A percentile compares a stretch with the other conserved stretches of the same genome.
Evolutionary conservation across 1,140 invertebrate species (phyloP).

Genomic region (Rhizoglyphus robini): DNA sequence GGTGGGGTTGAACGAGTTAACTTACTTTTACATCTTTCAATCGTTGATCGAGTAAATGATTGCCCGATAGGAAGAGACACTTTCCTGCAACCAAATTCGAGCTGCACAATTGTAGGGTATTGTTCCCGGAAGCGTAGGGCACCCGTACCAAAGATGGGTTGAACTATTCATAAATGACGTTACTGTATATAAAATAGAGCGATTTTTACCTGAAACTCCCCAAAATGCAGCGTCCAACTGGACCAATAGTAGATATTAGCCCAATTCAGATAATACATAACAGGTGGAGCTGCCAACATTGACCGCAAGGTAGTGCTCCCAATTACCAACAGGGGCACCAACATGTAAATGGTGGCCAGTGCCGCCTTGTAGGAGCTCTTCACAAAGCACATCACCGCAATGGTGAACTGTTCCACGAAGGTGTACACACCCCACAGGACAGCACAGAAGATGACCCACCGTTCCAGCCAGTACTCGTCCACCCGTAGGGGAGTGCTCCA

Average conservation of each 20-base stretch:
- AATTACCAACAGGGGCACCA: constrained; percentile 54
- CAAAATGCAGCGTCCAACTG: constrained; percentile 49
- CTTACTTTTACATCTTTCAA: constrained; percentile 33
- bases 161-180: too few species aligned
- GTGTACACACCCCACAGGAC: constrained; percentile 45
- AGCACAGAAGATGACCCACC: constrained; percentile 37
- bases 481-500: constrained; percentile 40
- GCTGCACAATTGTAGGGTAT: constrained; percentile 33
- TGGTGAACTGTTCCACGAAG: constrained; percentile 62
- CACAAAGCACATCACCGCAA: constrained; percentile 62
- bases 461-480: constrained; percentile 21
- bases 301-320: constrained; percentile 62
- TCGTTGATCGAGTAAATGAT: constrained; percentile 45
- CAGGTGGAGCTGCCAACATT: constrained; percentile 50
- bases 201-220: constrained; percentile 50
- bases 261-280: constrained; percentile 62
- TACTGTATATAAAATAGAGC: too few species aligned
- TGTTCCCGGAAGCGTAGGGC: constrained; percentile 28
- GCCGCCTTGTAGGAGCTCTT: constrained; percentile 58
- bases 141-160: constrained; percentile 27
- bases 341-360: constrained; percentile 57
- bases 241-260: constrained; percentile 59
- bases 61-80: constrained; percentile 55
- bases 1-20: too few species aligned
- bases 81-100: constrained; percentile 36